A percentile compares a stretch with the other conserved stretches of the same genome.
Conservation (phyloP, 2,113 vertebrate species). For the Holacanthus passer region DNA sequence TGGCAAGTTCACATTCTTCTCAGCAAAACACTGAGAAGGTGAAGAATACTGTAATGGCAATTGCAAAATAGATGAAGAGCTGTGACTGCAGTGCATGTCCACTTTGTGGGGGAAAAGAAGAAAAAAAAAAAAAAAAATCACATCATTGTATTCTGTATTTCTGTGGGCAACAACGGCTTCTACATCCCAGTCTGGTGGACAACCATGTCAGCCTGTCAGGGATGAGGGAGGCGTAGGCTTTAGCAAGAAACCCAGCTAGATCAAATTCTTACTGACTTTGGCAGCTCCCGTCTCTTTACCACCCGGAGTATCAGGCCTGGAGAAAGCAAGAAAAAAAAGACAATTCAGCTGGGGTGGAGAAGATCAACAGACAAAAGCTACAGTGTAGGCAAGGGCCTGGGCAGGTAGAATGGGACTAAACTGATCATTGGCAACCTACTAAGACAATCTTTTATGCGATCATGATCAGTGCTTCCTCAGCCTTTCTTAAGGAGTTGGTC, state of each 20-base stretch:
- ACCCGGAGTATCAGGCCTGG: conserved; percentile 92
- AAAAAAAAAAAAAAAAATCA: conserved; percentile 28
- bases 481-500: too few species aligned
- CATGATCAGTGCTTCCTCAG: neutral
- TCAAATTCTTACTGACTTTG: conserved; percentile 99
- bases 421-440: neutral
- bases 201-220: conserved; percentile 87
- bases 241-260: conserved; percentile 91
- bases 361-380: too few species aligned
- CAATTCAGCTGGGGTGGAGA: neutral
- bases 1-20: conserved; percentile 40
- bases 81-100: conserved; percentile 35
- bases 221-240: conserved; percentile 90
- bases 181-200: conserved; percentile 80
- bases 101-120: conserved; percentile 24
- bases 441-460: neutral
- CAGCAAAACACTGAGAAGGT: conserved; percentile 29
- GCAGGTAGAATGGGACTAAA: too few species aligned
- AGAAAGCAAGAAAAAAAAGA: conserved; percentile 1
- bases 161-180: conserved; percentile 64
- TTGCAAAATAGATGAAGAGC: conserved; percentile 4
- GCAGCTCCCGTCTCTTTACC: conserved; percentile 99
- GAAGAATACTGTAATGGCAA: conserved; percentile 16
- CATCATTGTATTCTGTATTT: conserved; percentile 57
- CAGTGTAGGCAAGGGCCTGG: too few species aligned